Evolutionary conservation across 2,888 invertebrate genomes (phyloP).

Genomic region (Drosophila heteroneura): DNA sequence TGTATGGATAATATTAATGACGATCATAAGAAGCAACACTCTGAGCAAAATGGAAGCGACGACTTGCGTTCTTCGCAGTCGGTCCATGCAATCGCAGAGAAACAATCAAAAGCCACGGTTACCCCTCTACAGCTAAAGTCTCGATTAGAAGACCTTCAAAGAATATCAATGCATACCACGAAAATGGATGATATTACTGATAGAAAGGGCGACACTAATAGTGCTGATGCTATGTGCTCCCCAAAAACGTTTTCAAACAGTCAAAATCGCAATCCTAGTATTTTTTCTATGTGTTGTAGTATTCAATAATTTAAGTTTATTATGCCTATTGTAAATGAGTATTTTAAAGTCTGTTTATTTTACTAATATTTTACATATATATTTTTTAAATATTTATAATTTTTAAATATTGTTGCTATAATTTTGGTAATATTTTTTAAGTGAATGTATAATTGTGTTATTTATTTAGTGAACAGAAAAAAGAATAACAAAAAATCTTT

Average conservation of each 20-base stretch:
- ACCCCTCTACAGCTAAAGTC: slow-evolving; percentile 89
- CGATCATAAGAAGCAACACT: slow-evolving; percentile 14
- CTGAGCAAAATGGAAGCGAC: slow-evolving; percentile 2
- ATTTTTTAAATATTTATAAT: slow-evolving; percentile 18
- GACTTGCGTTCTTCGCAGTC: slow-evolving; percentile 6
- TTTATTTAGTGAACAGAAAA: neutral
- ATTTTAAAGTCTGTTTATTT: slow-evolving; percentile 23
- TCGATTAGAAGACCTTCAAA: slow-evolving; percentile 86
- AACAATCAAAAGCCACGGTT: slow-evolving; percentile 85
- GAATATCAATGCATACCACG: slow-evolving; percentile 65
- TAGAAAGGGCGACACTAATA: slow-evolving; percentile 76
- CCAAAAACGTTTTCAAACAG: slow-evolving; percentile 46
- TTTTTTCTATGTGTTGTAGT: slow-evolving; percentile 78
- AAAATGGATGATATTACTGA: slow-evolving; percentile 56
- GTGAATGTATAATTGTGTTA: neutral
- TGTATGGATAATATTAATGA: slow-evolving; percentile 33
- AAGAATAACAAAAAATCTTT: neutral
- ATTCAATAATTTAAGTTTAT: slow-evolving; percentile 70
- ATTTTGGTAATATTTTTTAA: slow-evolving; percentile 1
- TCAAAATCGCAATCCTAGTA: slow-evolving; percentile 57
- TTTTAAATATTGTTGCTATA: slow-evolving; percentile 18
- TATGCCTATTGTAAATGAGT: slow-evolving; percentile 21
- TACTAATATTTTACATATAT: slow-evolving; percentile 12
- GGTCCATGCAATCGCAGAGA: slow-evolving; percentile 31
- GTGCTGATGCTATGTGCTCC: slow-evolving; percentile 68